Evolutionary conservation across 1,140 invertebrate species (phyloP), one percentile per base, ranked within the genome.

Genomic region (Apis florea): DNA sequence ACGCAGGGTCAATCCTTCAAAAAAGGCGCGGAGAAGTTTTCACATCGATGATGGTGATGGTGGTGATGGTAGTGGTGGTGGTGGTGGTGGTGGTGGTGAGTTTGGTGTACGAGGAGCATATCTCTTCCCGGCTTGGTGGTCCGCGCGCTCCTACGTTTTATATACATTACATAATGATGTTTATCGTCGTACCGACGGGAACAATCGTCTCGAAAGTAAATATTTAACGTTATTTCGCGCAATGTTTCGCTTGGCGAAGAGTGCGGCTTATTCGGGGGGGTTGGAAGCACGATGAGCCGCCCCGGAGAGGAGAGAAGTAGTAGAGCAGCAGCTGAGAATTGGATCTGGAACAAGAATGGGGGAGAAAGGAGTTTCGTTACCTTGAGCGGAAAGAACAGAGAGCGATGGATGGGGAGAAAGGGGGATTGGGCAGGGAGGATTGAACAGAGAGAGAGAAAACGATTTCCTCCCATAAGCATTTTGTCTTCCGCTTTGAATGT

Each of bases 121-220:
- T 86, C 84, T 77, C 63, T n/a, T 9, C 67, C 77, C 77, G 69
- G 40, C 61, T 63, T 61, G 77, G 83, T 66, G 31, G 31, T 40
- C 31, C 31, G 77, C 73, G 79, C 74, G 84, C 31, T 71, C 69
- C 21, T 21, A 40, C 82, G 79, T 85, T 91, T 92, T 93, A 93
- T 94, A 93, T 92, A 93, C 92, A 93, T 94, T 94, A 93, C 92
- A 92, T 94, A 94, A 94, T 93, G 92, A 94, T 94, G 92, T 93
- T 94, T 93, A 94, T 93, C 91, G 90, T 92, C 90, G 90, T 84
- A 88, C 88, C 90, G 86, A 83, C 88, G 87, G 90, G 92, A 93
- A 93, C 92, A 93, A 93, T 93, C 90, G 91, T 91, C 90, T 83
- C 90, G 80, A 90, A 90, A 88, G 92, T 92, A 93, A 94, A 94